Base-by-base conservation (phyloP, 2,888 invertebrate species). In the Chalcis sispes region DNA sequence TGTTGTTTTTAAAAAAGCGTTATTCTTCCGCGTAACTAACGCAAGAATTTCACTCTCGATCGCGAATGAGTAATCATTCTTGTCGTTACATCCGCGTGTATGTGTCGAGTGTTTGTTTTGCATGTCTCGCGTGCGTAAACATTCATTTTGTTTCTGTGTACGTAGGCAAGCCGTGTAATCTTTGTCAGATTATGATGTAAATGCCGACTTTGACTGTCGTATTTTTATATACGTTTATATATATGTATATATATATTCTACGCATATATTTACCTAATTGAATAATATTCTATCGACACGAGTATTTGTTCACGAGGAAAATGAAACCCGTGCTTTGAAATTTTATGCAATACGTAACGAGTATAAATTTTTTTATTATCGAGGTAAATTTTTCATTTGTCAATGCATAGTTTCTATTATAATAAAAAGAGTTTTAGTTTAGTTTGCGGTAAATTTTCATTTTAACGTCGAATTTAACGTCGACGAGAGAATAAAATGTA, bases 51-150 rank as follows among this genome's bases (percentile, higher is more conserved):
- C 23, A 42, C 50, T 25, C 52, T 52, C 52, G 15, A 40, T 15
- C 18, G 42, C 15, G 20, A 25, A 18, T 62, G 71, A 71, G 40
- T 62, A 62, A 71, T 71, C 71, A 25, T 29, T 13, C 52, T 40
- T 18, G 18, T 46, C 27, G n/a, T 2, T n/a, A 8, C 1, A 40
- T n/a, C n/a, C n/a, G n/a, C n/a, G n/a, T n/a, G n/a, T n/a, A n/a
- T n/a, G n/a, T n/a, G n/a, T n/a, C n/a, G n/a, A n/a, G n/a, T 56
- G 56, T 69, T 69, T 62, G 50, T 71, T 62, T 61, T 32, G 61
- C 27, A 29, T 52, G 40, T 36, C 27, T 48, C 69, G 18, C 15
- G 1, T 8, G 48, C 27, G 59, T 59, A 59, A 50, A 59, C 48
- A 64, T 13, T 64, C 27, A 23, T 40, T 40, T 61, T 56, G 56